Base-by-base conservation (phyloP, 37 sponge, comb jelly and placozoan species). In the Corticium candelabrum region DNA sequence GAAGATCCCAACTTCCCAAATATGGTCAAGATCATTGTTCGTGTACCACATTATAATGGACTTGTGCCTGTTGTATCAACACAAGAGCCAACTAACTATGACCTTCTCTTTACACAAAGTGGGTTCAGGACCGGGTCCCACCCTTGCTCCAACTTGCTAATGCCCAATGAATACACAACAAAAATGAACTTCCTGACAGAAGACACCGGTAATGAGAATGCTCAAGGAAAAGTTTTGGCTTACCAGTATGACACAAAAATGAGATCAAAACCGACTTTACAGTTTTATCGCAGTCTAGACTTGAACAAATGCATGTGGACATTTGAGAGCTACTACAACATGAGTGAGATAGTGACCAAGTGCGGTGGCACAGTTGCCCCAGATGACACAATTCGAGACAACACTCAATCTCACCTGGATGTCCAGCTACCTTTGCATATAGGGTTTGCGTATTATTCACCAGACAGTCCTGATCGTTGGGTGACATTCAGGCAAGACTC, bases 231-330 rank as follows among this genome's bases (percentile, higher is more conserved):
- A 11, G 62, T 50, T 21, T 11, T 21, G 62, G 15, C 62, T 11
- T 50, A 50, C 21, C 62, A 50, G 21, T 50, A 50, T 21, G 21
- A 21, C 62, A 21, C 62, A 21, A 50, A 11, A 21, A 11, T 50
- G 62, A 11, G 62, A 50, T 50, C 62, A 11, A 21, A 50, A 50
- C 62, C 62, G 62, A 50, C 62, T 11, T 21, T 50, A 21, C 62
- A 21, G 15, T 50, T 50, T 21, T 50, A 50, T 50, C 62, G 62
- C 62, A 50, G 21, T 50, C 62, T 50, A 11, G 62, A 50, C 62
- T 50, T 50, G 62, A 21, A 50, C 62, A 50, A 50, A 21, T 50
- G 62, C 62, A 50, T 50, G 62, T 50, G 62, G 62, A 50, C 62
- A 21, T 50, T 50, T 50, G 62, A 27, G 15, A 21, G 62, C 62